Percentiles rank a stretch among this genome's conserved stretches.
These are phyloP conservation scores for Lathamus discolor DNA, from an alignment of 2,113 vertebrate genomes.

Conservation along the genomic window DNA sequence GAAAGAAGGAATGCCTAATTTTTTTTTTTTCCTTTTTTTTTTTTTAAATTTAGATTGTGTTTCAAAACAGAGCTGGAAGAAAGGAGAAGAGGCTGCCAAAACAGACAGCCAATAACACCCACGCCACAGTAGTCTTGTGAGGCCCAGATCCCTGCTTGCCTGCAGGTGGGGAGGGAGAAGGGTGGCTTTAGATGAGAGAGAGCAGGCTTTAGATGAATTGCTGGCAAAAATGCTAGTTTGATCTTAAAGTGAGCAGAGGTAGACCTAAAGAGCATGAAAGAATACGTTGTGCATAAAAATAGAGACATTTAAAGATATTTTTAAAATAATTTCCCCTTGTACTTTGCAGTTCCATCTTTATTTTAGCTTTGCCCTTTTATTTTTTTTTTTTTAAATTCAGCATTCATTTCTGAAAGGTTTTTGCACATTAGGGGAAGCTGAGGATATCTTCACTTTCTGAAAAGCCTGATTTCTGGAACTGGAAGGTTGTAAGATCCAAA, in stretches of 20 bases:
- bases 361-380: not conserved
- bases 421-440: not conserved
- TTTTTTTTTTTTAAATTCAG: not conserved
- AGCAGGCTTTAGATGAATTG: constrained; percentile 11
- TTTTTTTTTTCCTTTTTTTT: not conserved
- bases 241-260: constrained; percentile 36
- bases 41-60: constrained; percentile 19
- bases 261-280: not conserved
- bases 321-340: not conserved
- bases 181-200: not conserved
- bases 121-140: constrained; percentile 52
- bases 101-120: constrained; percentile 64
- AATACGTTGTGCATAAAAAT: not conserved
- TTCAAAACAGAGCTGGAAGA: constrained; percentile 65
- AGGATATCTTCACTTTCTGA: not conserved
- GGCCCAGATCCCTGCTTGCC: constrained; percentile 51
- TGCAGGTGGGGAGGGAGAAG: constrained; percentile 62
- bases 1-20: not conserved
- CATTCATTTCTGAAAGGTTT: not conserved
- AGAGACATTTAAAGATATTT: not conserved
- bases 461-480: constrained; percentile 1
- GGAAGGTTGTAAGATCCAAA: not conserved
- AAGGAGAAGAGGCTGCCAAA: constrained; percentile 52
- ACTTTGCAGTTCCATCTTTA: not conserved
- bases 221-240: constrained; percentile 24